Evolutionary conservation across 2,888 invertebrate species (phyloP).

Genomic region (Drosophila rellima): DNA sequence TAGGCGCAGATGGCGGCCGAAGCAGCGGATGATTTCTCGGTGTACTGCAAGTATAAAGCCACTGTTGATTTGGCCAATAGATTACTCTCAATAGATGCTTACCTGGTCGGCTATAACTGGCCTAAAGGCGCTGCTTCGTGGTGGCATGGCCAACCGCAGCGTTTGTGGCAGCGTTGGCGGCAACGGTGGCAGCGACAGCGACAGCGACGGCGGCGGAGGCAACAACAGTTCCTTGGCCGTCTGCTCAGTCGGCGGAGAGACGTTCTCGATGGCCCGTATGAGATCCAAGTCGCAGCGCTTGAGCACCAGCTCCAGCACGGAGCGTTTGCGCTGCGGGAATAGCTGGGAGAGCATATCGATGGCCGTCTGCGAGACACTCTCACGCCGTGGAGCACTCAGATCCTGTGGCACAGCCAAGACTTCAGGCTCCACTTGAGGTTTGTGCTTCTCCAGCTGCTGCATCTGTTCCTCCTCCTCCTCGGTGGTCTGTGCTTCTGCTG

Average conservation of each 20-base stretch:
- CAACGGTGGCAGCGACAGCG: slow-evolving; percentile 12
- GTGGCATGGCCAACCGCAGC: slow-evolving; percentile 41
- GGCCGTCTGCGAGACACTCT: slow-evolving; percentile 89
- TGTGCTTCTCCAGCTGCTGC: background rate
- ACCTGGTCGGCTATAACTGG: slow-evolving; percentile 79
- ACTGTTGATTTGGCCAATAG: background rate
- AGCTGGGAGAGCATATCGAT: slow-evolving; percentile 94
- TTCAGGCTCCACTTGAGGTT: slow-evolving; percentile 27
- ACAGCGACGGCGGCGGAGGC: background rate
- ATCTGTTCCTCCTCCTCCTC: slow-evolving; percentile 2
- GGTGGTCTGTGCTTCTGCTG: background rate
- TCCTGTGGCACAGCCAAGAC: slow-evolving; percentile 58
- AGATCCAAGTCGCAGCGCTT: slow-evolving; percentile 97
- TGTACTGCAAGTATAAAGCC: slow-evolving; percentile 37
- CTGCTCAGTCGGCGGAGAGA: slow-evolving; percentile 67
- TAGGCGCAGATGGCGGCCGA: slow-evolving; percentile 80
- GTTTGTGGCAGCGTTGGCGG: slow-evolving; percentile 12
- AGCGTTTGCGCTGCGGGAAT: slow-evolving; percentile 95
- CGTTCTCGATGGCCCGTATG: slow-evolving; percentile 87
- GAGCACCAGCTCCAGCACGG: slow-evolving; percentile 95
- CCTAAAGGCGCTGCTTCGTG: slow-evolving; percentile 77
- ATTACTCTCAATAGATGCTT: background rate
- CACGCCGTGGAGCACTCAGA: slow-evolving; percentile 60
- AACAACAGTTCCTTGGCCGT: slow-evolving; percentile 21
- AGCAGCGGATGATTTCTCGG: slow-evolving; percentile 38